A percentile compares a stretch with the other conserved stretches of the same genome.
phyloP scores from a whole-genome alignment of 2,113 vertebrate species.

The Phalacrocorax brasilianus region DNA sequence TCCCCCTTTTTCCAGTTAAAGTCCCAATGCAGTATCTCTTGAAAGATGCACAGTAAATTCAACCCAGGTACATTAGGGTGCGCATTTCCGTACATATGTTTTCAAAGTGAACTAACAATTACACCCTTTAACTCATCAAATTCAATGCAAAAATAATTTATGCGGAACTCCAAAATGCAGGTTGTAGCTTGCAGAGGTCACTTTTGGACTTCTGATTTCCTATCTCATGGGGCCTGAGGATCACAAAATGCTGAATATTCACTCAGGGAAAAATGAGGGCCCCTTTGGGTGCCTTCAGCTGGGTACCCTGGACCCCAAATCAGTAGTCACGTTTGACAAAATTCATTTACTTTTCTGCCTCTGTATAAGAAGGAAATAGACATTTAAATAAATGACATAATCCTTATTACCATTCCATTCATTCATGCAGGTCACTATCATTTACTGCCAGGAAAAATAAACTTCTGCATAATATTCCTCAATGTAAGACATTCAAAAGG shows the following conservation, averaged over 20 bases:
- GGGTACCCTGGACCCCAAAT: background rate
- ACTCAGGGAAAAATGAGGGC: background rate
- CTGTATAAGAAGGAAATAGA: conserved; percentile 55
- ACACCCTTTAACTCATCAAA: background rate
- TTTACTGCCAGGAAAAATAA: conserved; percentile 68
- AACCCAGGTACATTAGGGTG: background rate
- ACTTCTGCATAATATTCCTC: conserved; percentile 50
- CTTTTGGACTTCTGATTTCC: background rate
- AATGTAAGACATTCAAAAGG: conserved; percentile 48
- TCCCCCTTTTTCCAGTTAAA: background rate
- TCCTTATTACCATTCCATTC: conserved; percentile 60
- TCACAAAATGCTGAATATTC: background rate
- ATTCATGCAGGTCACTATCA: conserved; percentile 55
- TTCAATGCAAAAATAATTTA: background rate
- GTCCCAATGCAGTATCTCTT: background rate
- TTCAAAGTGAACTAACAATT: background rate
- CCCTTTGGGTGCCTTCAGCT: background rate
- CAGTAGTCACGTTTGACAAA: background rate
- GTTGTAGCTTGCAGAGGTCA: background rate
- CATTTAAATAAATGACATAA: conserved; percentile 69
- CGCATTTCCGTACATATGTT: background rate
- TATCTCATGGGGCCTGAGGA: background rate
- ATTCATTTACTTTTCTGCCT: conserved; percentile 47
- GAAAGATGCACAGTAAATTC: background rate
- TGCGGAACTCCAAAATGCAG: rapidly evolving